These are phyloP conservation scores for Oenanthe oenanthe DNA, from an alignment of 2,113 vertebrate genomes.

Conservation along the genomic window DNA sequence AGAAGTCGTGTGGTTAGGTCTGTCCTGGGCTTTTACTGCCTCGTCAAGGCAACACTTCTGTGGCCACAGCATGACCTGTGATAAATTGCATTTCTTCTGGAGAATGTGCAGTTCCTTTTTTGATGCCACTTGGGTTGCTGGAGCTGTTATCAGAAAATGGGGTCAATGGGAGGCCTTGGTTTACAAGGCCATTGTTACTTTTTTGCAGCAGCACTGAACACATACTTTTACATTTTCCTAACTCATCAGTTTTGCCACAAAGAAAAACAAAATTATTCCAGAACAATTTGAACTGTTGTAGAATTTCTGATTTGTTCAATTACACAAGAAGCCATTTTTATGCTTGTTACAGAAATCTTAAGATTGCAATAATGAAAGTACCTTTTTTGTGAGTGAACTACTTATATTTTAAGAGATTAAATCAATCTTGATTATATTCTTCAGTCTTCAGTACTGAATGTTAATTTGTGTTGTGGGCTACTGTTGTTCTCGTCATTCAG, in stretches of 20 bases:
- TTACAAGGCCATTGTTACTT: accelerated
- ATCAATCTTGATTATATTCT: not conserved
- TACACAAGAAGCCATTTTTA: not conserved
- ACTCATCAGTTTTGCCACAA: not conserved
- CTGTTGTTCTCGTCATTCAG: accelerated
- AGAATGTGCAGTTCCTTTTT: not conserved
- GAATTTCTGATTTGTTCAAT: not conserved
- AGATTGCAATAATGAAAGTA: not conserved
- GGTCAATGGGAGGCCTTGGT: no score
- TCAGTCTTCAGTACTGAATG: not conserved
- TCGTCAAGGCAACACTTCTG: accelerated
- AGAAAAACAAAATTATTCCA: not conserved
- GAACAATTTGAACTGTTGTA: not conserved
- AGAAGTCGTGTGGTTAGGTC: not conserved
- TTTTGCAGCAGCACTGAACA: not conserved
- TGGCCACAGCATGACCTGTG: not conserved
- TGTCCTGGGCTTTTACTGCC: not conserved
- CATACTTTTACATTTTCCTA: not conserved
- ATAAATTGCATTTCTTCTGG: not conserved
- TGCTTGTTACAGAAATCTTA: not conserved
- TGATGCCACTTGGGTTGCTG: accelerated
- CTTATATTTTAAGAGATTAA: not conserved
- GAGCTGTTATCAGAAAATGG: not conserved
- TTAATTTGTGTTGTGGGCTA: not conserved
- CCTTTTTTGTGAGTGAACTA: not conserved